Base-by-base conservation (phyloP, 2,888 invertebrate genomes). In the Orchestes rusci region DNA sequence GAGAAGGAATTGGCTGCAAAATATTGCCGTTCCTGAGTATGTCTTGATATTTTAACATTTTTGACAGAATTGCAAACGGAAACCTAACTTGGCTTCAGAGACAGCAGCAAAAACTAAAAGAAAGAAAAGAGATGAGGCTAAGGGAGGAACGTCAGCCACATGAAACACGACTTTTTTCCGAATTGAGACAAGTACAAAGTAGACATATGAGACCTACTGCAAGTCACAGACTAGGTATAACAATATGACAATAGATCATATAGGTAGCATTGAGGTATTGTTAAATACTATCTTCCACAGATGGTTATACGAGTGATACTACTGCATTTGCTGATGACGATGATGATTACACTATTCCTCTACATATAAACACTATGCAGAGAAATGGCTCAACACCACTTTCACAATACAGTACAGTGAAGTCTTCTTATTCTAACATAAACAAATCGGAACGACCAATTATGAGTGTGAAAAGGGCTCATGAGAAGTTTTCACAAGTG, bases 51-150 rank as follows among this genome's bases (percentile, higher is more conserved):
- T n/a, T n/a, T n/a, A n/a, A n/a, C n/a, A n/a, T n/a, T n/a, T n/a
- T n/a, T n/a, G n/a, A 8, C 55, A 65, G 65, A 45, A 63, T 63
- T 45, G 50, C 59, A 29, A 59, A 56, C 39, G 51, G 53, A 23
- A 65, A 67, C 16, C 70, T 82, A 52, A 82, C 87, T 42, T 89
- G 88, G 88, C 73, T 89, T 50, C 86, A 87, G 66, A 74, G 82
- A 53, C 88, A 89, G 62, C 88, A 89, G 62, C 77, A 84, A 64
- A 87, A 87, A 64, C 73, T 89, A 33, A 76, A 84, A 36, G 86
- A 86, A 57, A 75, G 83, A 55, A 76, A 80, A 57, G 86, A 86
- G 63, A 79, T 82, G 48, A 75, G 83, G 62, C 75, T 82, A 65
- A 73, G 82, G 50, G 82, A 82, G 60, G 83, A 85, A 65, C 75